These are phyloP conservation scores for Linnaemya tessellans DNA, from an alignment of 2,888 invertebrate species.

Conservation along the genomic window DNA sequence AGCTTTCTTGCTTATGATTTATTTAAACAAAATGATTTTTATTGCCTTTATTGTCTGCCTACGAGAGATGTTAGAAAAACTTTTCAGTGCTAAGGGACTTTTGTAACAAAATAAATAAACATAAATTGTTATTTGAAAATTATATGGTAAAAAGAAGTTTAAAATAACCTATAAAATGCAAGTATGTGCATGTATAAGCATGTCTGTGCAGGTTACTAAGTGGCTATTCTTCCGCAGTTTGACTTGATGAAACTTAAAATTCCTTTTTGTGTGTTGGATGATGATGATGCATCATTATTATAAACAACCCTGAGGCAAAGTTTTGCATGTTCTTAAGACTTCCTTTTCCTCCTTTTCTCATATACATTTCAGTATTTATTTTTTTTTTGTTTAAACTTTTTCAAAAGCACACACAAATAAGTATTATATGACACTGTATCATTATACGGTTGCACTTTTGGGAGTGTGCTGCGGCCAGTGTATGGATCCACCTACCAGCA, in stretches of 20 bases:
- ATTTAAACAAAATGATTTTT: background rate
- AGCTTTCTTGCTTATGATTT: background rate
- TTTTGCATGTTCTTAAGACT: constrained; percentile 64
- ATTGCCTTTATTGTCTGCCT: background rate
- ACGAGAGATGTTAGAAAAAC: background rate
- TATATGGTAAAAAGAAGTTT: background rate
- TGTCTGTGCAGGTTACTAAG: constrained; percentile 18
- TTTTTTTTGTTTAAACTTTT: constrained; percentile 31
- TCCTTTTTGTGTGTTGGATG: constrained; percentile 16
- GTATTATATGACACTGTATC: constrained; percentile 78
- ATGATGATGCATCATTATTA: constrained; percentile 36
- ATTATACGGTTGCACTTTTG: constrained; percentile 83
- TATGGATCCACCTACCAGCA: constrained; percentile 63
- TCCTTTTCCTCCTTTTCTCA: constrained; percentile 25
- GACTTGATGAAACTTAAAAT: constrained; percentile 53
- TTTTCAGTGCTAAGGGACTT: constrained; percentile 7
- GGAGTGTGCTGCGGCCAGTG: constrained; percentile 74
- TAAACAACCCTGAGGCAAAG: constrained; percentile 60
- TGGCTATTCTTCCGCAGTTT: constrained; percentile 35
- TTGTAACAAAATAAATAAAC: constrained; percentile 50
- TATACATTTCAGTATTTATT: constrained; percentile 44
- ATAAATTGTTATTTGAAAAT: constrained; percentile 46
- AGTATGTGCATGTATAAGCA: background rate
- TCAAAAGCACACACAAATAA: constrained; percentile 6
- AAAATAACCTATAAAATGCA: background rate